Conservation (phyloP, 2,113 vertebrate species). For the Labrus mixtus region DNA sequence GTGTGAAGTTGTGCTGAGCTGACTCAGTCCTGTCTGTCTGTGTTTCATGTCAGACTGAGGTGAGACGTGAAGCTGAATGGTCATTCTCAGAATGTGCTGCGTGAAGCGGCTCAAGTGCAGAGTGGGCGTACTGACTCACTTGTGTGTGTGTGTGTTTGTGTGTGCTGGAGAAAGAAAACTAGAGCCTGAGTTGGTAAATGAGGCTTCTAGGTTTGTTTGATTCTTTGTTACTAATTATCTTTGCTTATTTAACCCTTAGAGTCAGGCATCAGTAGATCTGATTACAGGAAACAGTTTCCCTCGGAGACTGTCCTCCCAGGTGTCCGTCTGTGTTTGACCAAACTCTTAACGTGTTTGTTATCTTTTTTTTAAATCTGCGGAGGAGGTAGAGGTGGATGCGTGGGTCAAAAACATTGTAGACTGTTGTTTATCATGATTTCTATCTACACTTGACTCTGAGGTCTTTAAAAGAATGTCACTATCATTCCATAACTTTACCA, state of each 20-base stretch:
- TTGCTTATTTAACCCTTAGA: background rate
- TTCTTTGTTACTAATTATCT: background rate
- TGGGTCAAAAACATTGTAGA: too few relatives aligned
- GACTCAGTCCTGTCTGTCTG: background rate
- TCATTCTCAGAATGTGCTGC: background rate
- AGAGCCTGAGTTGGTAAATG: background rate
- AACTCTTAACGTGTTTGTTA: too few relatives aligned
- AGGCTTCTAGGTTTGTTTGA: background rate
- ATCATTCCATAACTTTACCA: too few relatives aligned
- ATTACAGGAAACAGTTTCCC: too few relatives aligned
- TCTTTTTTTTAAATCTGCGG: too few relatives aligned
- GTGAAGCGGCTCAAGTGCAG: background rate
- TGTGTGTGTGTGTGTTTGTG: too few relatives aligned
- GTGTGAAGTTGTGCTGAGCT: background rate
- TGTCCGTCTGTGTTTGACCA: too few relatives aligned
- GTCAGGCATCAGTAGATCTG: background rate
- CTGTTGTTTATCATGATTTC: too few relatives aligned
- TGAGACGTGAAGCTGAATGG: background rate
- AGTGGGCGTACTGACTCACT: constrained; percentile 10
- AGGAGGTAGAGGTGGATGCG: too few relatives aligned
- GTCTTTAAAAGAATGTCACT: too few relatives aligned
- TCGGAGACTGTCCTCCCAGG: too few relatives aligned
- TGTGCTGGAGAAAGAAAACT: background rate
- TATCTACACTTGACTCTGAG: too few relatives aligned
- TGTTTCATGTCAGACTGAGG: constrained; percentile 10